These are phyloP conservation scores for Megamerina dolium DNA, from an alignment of 2,888 invertebrate species.

Conservation along the genomic window DNA sequence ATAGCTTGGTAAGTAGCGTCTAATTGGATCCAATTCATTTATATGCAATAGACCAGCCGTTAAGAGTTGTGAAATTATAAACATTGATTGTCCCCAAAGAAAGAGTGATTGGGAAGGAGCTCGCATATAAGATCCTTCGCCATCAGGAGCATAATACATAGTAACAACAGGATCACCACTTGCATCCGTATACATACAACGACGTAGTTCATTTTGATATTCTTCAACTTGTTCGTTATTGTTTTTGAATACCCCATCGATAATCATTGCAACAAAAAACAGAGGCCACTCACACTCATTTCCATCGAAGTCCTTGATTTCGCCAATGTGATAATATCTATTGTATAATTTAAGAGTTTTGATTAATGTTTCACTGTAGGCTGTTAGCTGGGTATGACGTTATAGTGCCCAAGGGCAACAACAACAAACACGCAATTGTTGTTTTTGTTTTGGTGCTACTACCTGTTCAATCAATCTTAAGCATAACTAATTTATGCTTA, in stretches of 20 bases:
- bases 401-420: too few relatives aligned
- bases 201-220: conserved; percentile 78
- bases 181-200: conserved; percentile 72
- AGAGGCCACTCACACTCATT: conserved; percentile 98
- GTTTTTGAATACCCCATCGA: conserved; percentile 88
- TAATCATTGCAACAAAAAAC: conserved; percentile 91
- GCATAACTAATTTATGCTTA: too few relatives aligned
- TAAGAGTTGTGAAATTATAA: conserved; percentile 86
- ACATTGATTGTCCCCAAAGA: conserved; percentile 95
- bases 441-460: too few relatives aligned
- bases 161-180: conserved; percentile 90
- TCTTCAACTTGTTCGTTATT: conserved; percentile 86
- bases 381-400: too few relatives aligned
- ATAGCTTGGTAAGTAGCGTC: conserved; percentile 91
- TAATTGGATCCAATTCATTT: conserved; percentile 92
- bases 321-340: conserved; percentile 81
- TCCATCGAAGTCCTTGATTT: conserved; percentile 91
- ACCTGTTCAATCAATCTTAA: too few relatives aligned
- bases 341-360: too few relatives aligned
- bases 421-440: too few relatives aligned
- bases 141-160: conserved; percentile 67
- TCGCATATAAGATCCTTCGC: conserved; percentile 45
- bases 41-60: conserved; percentile 85
- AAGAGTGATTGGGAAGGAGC: conserved; percentile 58
- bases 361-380: too few relatives aligned